Conservation (phyloP, 2,113 vertebrate genomes). For the Meriones unguiculatus region DNA sequence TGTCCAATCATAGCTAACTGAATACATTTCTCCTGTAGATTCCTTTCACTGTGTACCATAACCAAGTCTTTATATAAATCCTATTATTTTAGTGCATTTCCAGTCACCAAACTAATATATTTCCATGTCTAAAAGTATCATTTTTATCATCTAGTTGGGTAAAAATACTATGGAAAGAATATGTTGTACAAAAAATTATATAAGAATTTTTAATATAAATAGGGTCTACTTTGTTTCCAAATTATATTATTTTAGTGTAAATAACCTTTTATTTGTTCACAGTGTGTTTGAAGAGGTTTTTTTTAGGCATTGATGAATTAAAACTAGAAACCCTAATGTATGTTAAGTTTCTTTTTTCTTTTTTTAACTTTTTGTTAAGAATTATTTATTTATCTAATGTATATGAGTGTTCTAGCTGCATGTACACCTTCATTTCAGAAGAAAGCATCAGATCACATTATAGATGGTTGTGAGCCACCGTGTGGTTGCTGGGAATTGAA, state of each 20-base stretch:
- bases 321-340: not conserved
- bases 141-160: not conserved
- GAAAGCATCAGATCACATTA: no score
- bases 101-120: not conserved
- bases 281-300: not conserved
- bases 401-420: no score
- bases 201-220: conserved; percentile 4
- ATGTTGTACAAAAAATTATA: conserved; percentile 14
- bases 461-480: no score
- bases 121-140: conserved; percentile 1
- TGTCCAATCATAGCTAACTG: not conserved
- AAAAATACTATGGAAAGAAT: conserved; percentile 5
- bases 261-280: conserved; percentile 40
- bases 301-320: conserved; percentile 53
- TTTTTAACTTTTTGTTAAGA: no score
- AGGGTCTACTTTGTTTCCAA: conserved; percentile 1
- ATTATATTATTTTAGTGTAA: not conserved
- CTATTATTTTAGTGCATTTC: conserved; percentile 21
- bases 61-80: conserved; percentile 15
- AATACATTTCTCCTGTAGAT: not conserved
- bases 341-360: not conserved
- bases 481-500: no score
- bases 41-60: not conserved
- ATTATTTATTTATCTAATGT: no score
- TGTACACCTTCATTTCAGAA: no score